Evolutionary conservation across 2,888 invertebrate species (phyloP).

Genomic region (Cosmorhoe ocellata): DNA sequence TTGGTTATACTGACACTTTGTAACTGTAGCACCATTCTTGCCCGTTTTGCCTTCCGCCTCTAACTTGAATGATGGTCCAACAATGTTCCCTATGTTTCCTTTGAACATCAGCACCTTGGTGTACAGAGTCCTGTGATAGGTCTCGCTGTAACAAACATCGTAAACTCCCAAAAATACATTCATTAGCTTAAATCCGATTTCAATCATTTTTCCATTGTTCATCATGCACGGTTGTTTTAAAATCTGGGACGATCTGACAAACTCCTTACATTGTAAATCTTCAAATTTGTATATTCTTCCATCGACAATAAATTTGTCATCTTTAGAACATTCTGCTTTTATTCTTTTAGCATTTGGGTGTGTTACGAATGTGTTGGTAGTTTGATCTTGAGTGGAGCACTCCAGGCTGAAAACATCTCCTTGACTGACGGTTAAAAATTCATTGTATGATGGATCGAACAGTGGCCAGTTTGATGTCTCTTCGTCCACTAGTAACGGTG

Average conservation of each 20-base stretch:
- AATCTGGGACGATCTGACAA: constrained; percentile 11
- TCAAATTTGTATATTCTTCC: constrained; percentile 22
- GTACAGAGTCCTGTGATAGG: constrained; percentile 8
- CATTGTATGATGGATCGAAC: not conserved
- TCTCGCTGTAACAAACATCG: constrained; percentile 23
- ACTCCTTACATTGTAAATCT: constrained; percentile 23
- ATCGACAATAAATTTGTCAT: constrained; percentile 26
- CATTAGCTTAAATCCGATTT: constrained; percentile 21
- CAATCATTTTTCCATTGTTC: constrained; percentile 9
- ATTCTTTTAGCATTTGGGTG: constrained; percentile 14
- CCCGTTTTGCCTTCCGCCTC: not conserved
- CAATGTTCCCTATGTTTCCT: constrained; percentile 12
- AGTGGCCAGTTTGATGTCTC: constrained; percentile 1
- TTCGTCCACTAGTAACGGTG: constrained; percentile 9
- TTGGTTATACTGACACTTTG: constrained; percentile 14
- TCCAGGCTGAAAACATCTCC: constrained; percentile 16
- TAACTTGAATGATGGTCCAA: constrained; percentile 12
- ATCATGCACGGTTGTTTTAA: constrained; percentile 13
- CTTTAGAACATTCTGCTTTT: constrained; percentile 24
- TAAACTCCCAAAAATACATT: constrained; percentile 22
- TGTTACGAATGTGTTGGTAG: constrained; percentile 21
- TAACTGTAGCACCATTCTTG: not conserved
- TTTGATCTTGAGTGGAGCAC: constrained; percentile 17
- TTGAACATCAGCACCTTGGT: constrained; percentile 12
- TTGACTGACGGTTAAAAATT: constrained; percentile 5